These are phyloP conservation scores for Darevskia mixta DNA, from an alignment of 2,797 vertebrate species.

Conservation along the genomic window DNA sequence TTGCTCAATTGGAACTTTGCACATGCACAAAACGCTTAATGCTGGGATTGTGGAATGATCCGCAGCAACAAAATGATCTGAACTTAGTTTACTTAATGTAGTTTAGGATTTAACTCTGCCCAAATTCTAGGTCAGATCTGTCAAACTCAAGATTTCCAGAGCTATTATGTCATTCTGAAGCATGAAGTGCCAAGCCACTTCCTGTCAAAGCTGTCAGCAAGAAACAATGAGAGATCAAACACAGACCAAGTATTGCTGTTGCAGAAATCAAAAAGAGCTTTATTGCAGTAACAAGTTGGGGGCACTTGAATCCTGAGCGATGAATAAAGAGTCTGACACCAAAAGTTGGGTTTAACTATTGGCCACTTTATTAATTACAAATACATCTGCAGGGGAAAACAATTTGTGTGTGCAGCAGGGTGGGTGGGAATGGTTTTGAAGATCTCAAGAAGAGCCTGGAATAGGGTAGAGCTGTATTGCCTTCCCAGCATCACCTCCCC, in stretches of 20 bases:
- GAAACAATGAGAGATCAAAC: conserved; percentile 23
- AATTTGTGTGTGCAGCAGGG: no score
- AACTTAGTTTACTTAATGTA: neutral
- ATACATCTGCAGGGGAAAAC: no score
- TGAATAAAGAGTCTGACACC: no score
- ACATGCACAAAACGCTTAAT: neutral
- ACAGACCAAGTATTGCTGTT: neutral
- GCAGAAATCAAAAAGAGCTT: conserved; percentile 12
- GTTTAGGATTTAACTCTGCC: neutral
- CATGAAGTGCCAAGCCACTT: neutral
- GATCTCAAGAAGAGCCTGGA: no score
- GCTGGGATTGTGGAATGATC: neutral
- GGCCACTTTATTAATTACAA: no score
- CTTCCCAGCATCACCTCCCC: no score
- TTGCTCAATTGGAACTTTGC: neutral
- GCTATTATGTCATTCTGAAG: conserved; percentile 6
- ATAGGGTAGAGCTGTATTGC: no score
- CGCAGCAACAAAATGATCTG: neutral
- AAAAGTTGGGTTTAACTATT: no score
- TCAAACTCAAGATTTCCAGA: conserved; percentile 15
- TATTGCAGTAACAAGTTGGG: neutral
- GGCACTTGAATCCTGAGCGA: neutral
- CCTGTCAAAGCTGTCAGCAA: conserved; percentile 27
- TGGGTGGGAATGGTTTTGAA: no score
- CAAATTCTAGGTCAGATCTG: neutral